Evolutionary conservation across 2,888 invertebrate genomes (phyloP).

Genomic region (Busseola fusca): DNA sequence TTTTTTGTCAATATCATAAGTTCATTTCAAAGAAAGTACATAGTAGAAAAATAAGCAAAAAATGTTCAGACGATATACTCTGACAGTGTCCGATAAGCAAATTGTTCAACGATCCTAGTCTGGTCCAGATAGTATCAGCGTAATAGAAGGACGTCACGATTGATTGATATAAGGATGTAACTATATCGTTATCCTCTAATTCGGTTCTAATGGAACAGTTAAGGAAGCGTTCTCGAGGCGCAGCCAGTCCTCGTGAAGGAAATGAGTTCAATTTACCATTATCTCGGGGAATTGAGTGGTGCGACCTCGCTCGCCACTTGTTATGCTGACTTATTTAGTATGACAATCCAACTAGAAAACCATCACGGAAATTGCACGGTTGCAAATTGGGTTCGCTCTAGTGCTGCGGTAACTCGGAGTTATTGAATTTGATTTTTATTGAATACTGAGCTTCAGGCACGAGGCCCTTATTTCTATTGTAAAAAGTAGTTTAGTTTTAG

Average conservation of each 20-base stretch:
- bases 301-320: conserved; percentile 72
- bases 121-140: conserved; percentile 54
- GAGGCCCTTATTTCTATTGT: conserved; percentile 18
- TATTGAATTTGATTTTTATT: conserved; percentile 64
- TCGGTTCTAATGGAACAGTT: conserved; percentile 74
- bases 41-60: conserved; percentile 27
- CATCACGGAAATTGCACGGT: conserved; percentile 73
- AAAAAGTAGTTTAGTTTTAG: conserved; percentile 17
- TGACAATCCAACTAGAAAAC: conserved; percentile 76
- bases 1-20: conserved; percentile 28
- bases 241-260: conserved; percentile 74
- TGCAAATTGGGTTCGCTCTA: conserved; percentile 70
- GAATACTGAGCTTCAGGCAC: conserved; percentile 30
- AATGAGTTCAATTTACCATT: conserved; percentile 85
- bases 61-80: conserved; percentile 33
- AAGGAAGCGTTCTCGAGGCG: conserved; percentile 73
- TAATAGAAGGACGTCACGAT: conserved; percentile 64
- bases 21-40: conserved; percentile 7
- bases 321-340: conserved; percentile 75
- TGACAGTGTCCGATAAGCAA: conserved; percentile 42
- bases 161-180: conserved; percentile 66
- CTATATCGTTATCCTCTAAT: conserved; percentile 74
- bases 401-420: conserved; percentile 60
- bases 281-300: conserved; percentile 79
- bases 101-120: conserved; percentile 46